A percentile compares a stretch with the other conserved stretches of the same genome.
Conservation (phyloP, 2,888 invertebrate species). For the Odontomyia ornata region DNA sequence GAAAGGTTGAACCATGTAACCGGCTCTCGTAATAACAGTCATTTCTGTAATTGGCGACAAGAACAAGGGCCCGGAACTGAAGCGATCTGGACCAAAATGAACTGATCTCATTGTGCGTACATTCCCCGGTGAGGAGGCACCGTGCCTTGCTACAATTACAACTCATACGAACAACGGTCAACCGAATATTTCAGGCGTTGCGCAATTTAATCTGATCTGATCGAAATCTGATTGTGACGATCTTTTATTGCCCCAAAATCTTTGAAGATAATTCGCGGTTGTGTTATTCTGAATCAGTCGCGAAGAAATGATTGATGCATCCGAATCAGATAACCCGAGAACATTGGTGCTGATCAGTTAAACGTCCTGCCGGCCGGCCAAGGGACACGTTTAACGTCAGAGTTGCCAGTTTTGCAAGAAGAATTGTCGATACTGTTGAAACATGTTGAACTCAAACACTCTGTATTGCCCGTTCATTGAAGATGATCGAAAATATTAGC, state of each 20-base stretch:
- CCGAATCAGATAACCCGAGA: slow-evolving; percentile 39
- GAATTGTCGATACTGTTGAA: too few relatives aligned
- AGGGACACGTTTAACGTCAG: background rate
- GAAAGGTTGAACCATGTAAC: slow-evolving; percentile 39
- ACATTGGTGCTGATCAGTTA: slow-evolving; percentile 40
- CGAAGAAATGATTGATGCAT: slow-evolving; percentile 33
- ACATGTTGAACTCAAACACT: too few relatives aligned
- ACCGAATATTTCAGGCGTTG: slow-evolving; percentile 32
- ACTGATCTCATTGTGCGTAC: background rate
- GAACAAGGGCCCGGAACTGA: slow-evolving; percentile 38
- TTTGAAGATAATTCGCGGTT: slow-evolving; percentile 23
- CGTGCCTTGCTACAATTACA: slow-evolving; percentile 1
- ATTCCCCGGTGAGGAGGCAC: background rate
- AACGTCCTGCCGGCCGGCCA: slow-evolving; percentile 6
- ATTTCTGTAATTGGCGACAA: slow-evolving; percentile 45
- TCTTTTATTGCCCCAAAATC: slow-evolving; percentile 41
- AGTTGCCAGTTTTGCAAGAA: too few relatives aligned
- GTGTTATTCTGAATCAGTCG: slow-evolving; percentile 30
- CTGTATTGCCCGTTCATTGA: too few relatives aligned
- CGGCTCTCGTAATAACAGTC: slow-evolving; percentile 40
- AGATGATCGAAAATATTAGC: too few relatives aligned
- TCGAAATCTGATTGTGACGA: slow-evolving; percentile 42
- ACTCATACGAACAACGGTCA: slow-evolving; percentile 7
- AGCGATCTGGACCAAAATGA: slow-evolving; percentile 10
- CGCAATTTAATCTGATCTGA: slow-evolving; percentile 34